These are phyloP conservation scores for Ectropis grisescens DNA, from an alignment of 1,140 invertebrate species.

Conservation along the genomic window DNA sequence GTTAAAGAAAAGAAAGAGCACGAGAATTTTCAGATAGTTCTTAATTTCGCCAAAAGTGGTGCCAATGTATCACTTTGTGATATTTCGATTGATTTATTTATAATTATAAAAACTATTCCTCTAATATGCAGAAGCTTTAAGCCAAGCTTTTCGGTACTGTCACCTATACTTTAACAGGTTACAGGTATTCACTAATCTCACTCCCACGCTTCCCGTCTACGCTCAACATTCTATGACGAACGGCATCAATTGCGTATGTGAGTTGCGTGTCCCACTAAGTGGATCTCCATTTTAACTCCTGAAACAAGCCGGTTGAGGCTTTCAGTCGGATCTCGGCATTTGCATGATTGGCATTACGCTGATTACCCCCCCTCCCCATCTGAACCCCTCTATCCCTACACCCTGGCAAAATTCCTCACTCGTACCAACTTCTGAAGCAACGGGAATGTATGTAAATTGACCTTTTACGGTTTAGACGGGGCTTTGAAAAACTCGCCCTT, in stretches of 20 bases:
- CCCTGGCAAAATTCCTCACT: slow-evolving; percentile 13
- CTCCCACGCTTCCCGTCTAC: no score
- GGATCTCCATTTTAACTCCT: slow-evolving; percentile 69
- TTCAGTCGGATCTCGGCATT: slow-evolving; percentile 66
- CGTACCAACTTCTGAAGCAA: slow-evolving; percentile 24
- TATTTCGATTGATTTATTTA: no score
- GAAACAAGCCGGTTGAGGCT: slow-evolving; percentile 66
- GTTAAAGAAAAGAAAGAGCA: no score
- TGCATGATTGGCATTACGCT: slow-evolving; percentile 69
- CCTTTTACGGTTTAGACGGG: slow-evolving; percentile 37
- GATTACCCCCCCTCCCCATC: slow-evolving; percentile 37
- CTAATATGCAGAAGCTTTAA: no score
- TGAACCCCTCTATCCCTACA: slow-evolving; percentile 13
- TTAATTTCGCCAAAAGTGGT: no score
- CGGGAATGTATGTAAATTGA: slow-evolving; percentile 56
- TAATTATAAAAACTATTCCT: no score
- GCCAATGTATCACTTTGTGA: no score
- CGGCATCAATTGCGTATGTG: slow-evolving; percentile 61
- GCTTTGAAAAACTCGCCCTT: slow-evolving; percentile 3
- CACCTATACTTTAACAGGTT: no score
- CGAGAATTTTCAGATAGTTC: no score
- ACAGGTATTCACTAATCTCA: no score
- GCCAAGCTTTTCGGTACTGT: no score
- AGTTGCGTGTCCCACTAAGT: slow-evolving; percentile 59
- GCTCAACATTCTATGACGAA: slow-evolving; percentile 33